Conservation (phyloP, 2,113 vertebrate genomes). For the Theristicus caerulescens region DNA sequence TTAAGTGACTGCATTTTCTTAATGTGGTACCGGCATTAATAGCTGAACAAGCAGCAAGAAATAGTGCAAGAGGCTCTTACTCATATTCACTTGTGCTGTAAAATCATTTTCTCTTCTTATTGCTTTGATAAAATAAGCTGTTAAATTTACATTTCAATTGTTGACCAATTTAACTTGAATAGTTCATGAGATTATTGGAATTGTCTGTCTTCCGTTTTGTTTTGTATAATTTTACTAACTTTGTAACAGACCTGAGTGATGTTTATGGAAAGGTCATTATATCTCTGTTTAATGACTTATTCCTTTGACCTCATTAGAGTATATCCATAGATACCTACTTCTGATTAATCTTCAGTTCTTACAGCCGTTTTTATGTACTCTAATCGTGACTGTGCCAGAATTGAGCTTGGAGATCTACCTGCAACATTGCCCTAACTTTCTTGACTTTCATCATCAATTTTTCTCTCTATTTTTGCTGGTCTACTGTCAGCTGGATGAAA, state of each 20-base stretch:
- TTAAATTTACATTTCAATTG: neutral
- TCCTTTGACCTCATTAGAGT: neutral
- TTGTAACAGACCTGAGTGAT: neutral
- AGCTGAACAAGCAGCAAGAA: neutral
- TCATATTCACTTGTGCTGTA: neutral
- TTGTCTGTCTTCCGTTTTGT: neutral
- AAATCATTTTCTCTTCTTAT: neutral
- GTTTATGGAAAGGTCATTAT: neutral
- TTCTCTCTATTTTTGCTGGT: neutral
- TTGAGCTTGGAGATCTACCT: neutral
- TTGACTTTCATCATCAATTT: rapidly evolving
- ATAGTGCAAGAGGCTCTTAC: neutral
- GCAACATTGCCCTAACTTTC: neutral
- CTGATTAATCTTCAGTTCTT: neutral
- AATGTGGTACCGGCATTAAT: neutral
- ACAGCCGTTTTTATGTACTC: neutral
- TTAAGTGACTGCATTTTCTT: neutral
- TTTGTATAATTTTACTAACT: neutral
- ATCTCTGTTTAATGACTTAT: neutral
- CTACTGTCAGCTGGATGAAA: neutral
- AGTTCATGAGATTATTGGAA: neutral
- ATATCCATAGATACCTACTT: neutral
- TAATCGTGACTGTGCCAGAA: neutral
- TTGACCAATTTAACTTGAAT: neutral
- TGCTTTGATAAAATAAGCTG: neutral